Evolutionary conservation across 2,797 vertebrate species (phyloP), one percentile per base, ranked within the genome.

Genomic region (Sphenopsis melanotis): DNA sequence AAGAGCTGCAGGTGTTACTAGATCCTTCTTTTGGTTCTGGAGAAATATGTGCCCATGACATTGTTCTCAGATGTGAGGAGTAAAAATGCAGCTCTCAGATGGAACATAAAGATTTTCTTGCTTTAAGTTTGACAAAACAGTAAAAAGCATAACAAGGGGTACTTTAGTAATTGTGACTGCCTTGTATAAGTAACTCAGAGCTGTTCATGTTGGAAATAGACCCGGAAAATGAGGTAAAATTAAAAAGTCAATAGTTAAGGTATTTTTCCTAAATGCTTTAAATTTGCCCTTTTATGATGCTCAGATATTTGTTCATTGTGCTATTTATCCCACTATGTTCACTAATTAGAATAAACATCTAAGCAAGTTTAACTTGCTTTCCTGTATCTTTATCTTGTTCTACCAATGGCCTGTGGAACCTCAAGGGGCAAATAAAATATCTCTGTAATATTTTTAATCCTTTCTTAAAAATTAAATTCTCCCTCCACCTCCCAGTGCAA

Each of bases 401-500:
- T 46, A 30, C 22, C 30, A 68, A 53, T 27, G 4, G 37, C 24
- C 32, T 36, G 1, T 47, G 60, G 15, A 71, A 50, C 9, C 5
- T 87, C n/a, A 59, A 91, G 86, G 14, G 27, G 10, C 20, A 64
- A 49, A 39, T 12, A n/a, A 84, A 79, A 8, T 44, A 50, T 2
- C 19, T 49, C 53, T 41, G 7, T 24, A 61, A 30, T 9, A 24
- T 34, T 75, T 64, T 17, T 3, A 37, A 39, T 23, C 11, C 1
- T 34, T 61, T 13, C 9, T 47, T 53, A 24, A 53, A 36, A 65
- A 34, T 34, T 9, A 36, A 53, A 27, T 17, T 24, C 1, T 15
- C 2, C 8, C 5, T 17, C 10, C 5, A 34, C 2, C 4, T 15
- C 5, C 3, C 4, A 21, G 9, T 55, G 47, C 24, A 61, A 63